Conservation (phyloP, 1,140 invertebrate species). For the Gryllus bimaculatus region DNA sequence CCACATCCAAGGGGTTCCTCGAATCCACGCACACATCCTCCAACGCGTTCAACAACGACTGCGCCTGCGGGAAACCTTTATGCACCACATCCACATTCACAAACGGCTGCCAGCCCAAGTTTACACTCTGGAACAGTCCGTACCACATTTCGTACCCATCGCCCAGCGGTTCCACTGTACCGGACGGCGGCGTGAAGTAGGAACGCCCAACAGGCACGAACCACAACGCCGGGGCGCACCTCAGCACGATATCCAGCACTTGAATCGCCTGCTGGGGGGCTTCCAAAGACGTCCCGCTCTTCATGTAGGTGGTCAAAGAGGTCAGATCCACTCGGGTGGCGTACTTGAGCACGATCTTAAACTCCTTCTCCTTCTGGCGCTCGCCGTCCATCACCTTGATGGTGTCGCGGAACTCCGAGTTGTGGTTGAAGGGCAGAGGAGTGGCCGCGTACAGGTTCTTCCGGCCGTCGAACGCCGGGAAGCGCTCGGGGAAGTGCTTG, state of each 20-base stretch:
- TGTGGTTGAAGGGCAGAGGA: conserved; percentile 26
- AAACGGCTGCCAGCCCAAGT: conserved; percentile 58
- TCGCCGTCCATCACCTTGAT: conserved; percentile 31
- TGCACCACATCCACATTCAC: conserved; percentile 68
- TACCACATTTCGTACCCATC: conserved; percentile 59
- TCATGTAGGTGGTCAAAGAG: conserved; percentile 39
- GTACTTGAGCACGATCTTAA: conserved; percentile 48
- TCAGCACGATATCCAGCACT: conserved; percentile 74
- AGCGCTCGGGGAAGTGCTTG: conserved; percentile 28
- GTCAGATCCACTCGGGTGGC: conserved; percentile 44
- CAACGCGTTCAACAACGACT: conserved; percentile 31
- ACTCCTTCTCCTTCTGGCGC: conserved; percentile 37
- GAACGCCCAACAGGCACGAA: conserved; percentile 41
- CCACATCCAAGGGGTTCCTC: background rate
- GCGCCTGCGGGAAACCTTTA: conserved; percentile 51
- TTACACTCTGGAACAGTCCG: conserved; percentile 62
- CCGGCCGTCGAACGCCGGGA: conserved; percentile 61
- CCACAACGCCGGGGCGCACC: conserved; percentile 27
- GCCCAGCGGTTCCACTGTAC: conserved; percentile 36
- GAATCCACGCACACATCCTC: background rate
- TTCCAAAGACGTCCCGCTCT: conserved; percentile 32
- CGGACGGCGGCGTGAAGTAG: conserved; percentile 38
- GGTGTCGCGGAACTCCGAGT: background rate
- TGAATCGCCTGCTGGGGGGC: conserved; percentile 58
- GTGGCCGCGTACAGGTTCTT: conserved; percentile 49